These are phyloP conservation scores for Anolis apletophallus DNA, from an alignment of 2,797 vertebrate species.

Conservation along the genomic window DNA sequence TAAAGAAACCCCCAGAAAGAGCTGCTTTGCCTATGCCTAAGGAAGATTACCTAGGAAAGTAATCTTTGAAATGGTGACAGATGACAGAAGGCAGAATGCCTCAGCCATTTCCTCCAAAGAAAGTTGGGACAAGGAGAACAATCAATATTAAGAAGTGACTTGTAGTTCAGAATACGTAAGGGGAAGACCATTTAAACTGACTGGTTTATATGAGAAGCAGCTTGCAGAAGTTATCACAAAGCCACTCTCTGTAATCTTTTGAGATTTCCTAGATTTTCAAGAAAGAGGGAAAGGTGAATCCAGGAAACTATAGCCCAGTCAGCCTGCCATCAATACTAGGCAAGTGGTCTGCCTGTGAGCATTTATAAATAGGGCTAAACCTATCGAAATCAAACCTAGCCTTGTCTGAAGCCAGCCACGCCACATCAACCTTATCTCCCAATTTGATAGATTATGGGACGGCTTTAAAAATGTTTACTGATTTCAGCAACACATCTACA, in stretches of 20 bases:
- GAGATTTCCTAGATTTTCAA: background rate
- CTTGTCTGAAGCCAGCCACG: background rate
- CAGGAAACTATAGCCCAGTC: background rate
- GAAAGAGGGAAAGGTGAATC: background rate
- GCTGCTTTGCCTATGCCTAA: background rate
- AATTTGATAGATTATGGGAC: background rate
- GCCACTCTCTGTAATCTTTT: background rate
- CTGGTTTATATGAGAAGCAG: background rate
- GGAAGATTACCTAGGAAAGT: background rate
- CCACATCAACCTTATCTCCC: background rate
- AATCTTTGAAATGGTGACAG: background rate
- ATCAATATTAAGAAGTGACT: background rate
- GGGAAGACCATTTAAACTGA: background rate
- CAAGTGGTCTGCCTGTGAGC: background rate
- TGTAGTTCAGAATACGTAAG: background rate
- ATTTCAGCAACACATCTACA: too few species aligned
- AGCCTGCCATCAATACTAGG: background rate
- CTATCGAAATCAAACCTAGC: background rate
- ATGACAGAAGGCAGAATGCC: background rate
- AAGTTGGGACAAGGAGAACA: background rate
- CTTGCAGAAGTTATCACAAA: background rate
- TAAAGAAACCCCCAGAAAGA: background rate
- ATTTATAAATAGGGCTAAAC: background rate
- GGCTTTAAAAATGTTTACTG: background rate
- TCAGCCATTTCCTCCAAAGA: background rate